Evolutionary conservation across 2,888 invertebrate species (phyloP), one percentile per base, ranked within the genome.

Genomic region (Cheiracanthium punctorium): DNA sequence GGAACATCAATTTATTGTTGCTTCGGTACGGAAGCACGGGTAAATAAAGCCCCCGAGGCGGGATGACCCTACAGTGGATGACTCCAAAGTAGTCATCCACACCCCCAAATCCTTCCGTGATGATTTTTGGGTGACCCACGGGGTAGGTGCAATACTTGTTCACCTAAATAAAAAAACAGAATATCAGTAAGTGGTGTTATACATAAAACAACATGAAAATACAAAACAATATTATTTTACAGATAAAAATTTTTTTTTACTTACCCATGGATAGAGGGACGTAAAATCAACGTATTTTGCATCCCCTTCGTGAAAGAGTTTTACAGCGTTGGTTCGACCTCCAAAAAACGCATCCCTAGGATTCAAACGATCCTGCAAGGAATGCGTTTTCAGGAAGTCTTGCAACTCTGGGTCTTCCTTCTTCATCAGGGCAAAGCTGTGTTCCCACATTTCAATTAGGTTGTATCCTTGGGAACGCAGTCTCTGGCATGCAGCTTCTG

Each of bases 241-340:
- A 37, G 12, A 37, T 8, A 37, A 37, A 37, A 37, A 37, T 12
- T n/a, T n/a, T n/a, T n/a, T n/a, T n/a, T n/a, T n/a, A n/a, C n/a
- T n/a, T 37, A 37, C 12, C 37, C 12, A 37, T 37, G 37, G n/a
- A 33, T 20, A 70, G 5, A 37, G 20, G 8, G 0, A 33, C 7
- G 20, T 70, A 33, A 70, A 70, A 70, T 33, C 20, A 17, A 70
- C 5, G n/a, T 33, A 70, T 20, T 32, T 70, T n/a, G 32, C n/a
- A n/a, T 8, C 12, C 10, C 65, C 30, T 37, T 37, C 37, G 12
- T 37, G 12, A 12, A 8, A 37, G 5, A 37, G 37, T 12, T 5
- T 37, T 8, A 37, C 12, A 37, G 37, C 37, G 37, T 37, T 37
- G 5, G 37, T 37, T 12, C 12, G 37, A 5, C 37, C 37, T 37